Conservation (phyloP, 2,797 vertebrate species). For the Sylvia borin region DNA sequence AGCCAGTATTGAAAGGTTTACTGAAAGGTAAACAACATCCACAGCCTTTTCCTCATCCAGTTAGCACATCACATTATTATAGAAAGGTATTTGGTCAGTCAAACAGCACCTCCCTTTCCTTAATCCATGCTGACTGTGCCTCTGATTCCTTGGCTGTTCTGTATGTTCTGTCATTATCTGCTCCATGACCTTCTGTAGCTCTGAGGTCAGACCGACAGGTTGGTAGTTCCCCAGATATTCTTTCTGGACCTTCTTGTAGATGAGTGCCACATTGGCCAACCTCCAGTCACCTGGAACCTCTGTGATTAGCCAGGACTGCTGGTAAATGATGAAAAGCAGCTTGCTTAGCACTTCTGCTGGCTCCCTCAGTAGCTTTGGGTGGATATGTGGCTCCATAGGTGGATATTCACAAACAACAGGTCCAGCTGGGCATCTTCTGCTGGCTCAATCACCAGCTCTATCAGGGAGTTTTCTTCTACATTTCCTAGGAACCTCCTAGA, state of each 20-base stretch:
- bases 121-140: neutral
- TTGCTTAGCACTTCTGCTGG: neutral
- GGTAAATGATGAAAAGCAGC: neutral
- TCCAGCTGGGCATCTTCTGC: neutral
- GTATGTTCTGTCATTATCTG: neutral
- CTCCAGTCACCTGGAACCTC: neutral
- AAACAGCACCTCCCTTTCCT: neutral
- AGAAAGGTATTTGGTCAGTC: neutral
- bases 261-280: neutral
- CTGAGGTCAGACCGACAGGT: neutral
- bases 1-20: neutral
- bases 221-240: neutral
- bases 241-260: neutral
- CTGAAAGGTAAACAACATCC: neutral
- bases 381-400: neutral
- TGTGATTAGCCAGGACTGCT: neutral
- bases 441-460: neutral
- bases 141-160: neutral
- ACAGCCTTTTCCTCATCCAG: neutral
- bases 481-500: neutral
- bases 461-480: neutral
- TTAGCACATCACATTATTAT: neutral
- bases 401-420: neutral
- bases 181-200: neutral
- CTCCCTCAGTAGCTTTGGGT: neutral